These are phyloP conservation scores for Rhopilema esculentum DNA, from an alignment of 30 jellyfish, hydroid and myxozoan species.

Conservation along the genomic window DNA sequence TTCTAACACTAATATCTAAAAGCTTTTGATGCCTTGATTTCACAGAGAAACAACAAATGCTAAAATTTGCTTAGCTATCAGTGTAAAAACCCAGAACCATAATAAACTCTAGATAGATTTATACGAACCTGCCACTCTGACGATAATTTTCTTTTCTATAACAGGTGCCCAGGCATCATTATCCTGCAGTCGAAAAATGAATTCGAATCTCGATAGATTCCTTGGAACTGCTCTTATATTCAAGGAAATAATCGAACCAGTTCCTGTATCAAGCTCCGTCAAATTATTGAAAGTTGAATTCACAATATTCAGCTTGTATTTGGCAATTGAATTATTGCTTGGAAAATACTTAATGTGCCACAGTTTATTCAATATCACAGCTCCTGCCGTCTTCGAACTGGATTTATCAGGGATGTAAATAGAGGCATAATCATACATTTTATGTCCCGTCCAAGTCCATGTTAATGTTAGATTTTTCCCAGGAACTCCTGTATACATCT, in stretches of 20 bases:
- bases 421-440: neutral
- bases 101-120: neutral
- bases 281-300: constrained; percentile 24
- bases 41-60: no score
- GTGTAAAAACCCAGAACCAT: neutral
- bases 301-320: neutral
- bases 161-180: neutral
- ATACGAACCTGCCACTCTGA: constrained; percentile 36
- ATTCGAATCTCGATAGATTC: constrained; percentile 24
- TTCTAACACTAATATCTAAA: no score
- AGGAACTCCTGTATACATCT: constrained; percentile 36
- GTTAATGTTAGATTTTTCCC: constrained; percentile 12
- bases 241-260: neutral
- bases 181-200: neutral
- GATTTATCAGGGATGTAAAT: neutral
- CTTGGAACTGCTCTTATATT: constrained; percentile 32
- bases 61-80: no score
- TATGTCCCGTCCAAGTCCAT: constrained; percentile 35
- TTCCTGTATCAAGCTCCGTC: constrained; percentile 19
- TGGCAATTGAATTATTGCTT: neutral
- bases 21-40: no score
- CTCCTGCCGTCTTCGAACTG: neutral
- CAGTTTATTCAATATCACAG: neutral
- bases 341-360: constrained; percentile 22
- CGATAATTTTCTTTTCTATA: constrained; percentile 7